phyloP scores from a whole-genome alignment of 1,140 invertebrate species.

The Brachionus rubens region DNA sequence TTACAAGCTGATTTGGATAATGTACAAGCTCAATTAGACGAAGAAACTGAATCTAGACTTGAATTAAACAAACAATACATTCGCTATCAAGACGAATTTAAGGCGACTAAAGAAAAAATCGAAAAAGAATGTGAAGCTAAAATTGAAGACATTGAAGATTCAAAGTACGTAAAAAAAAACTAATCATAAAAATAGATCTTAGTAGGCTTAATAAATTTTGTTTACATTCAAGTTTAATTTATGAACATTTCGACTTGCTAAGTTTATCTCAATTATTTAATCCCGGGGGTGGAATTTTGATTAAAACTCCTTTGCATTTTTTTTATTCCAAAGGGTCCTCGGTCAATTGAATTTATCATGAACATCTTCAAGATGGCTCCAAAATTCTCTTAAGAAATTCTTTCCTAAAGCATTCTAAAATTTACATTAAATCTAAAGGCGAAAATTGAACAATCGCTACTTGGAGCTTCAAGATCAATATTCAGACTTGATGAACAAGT shows the following conservation, averaged over 20 bases:
- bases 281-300: no score
- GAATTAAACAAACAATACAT: conserved; percentile 40
- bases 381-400: not conserved
- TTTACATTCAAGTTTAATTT: no score
- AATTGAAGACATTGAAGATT: conserved; percentile 46
- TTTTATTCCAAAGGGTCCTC: no score
- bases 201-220: no score
- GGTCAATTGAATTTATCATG: no score
- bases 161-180: conserved; percentile 25
- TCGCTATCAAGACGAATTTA: conserved; percentile 41
- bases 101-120: conserved; percentile 1
- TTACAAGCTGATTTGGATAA: conserved; percentile 38
- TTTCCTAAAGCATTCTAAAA: no score
- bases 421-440: not conserved
- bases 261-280: no score
- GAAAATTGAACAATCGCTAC: conserved; percentile 39
- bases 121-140: conserved; percentile 41
- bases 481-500: conserved; percentile 17
- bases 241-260: no score
- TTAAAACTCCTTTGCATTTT: no score
- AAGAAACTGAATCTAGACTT: conserved; percentile 33
- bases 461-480: conserved; percentile 42
- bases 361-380: no score
- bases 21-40: conserved; percentile 10
- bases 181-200: no score